Evolutionary conservation across 2,113 vertebrate species (phyloP), one percentile per base, ranked within the genome.

Genomic region (Chroicocephalus ridibundus): DNA sequence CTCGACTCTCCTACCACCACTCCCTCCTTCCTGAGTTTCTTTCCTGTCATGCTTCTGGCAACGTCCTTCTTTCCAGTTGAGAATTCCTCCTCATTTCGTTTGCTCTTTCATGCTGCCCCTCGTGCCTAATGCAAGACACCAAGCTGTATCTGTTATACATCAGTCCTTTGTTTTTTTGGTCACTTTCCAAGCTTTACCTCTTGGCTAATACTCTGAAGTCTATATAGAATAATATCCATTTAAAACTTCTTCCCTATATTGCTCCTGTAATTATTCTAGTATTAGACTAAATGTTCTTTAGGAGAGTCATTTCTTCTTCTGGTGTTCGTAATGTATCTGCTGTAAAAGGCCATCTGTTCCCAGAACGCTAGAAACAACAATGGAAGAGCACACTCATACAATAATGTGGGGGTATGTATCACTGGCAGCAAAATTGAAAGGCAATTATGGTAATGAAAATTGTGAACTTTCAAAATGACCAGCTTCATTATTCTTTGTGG

Each of bases 311-410:
- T 96, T 95, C 95, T 96, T 93, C 75, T 90, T 77, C 75, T 94
- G 68, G 29, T 74, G 44, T 86, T 93, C 92, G 66, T 88, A 92
- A 96, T 68, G n/a, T 81, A 93, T 77, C 46, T 93, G 60, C 93
- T 93, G 85, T 83, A 90, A 95, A 95, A 90, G 82, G 68, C 90
- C 88, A 91, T 92, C 80, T 94, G 86, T 91, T 96, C 69, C 90
- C 88, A 92, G 86, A 95, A 81, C 80, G 76, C 88, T 71, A 86
- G 92, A 92, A 95, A 93, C 38, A 96, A 93, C 90, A 96, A 71
- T 89, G 69, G 90, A 90, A 95, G 90, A 83, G 72, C 55, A 89
- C 42, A 71, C 65, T 93, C 74, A 65, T 34, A 82, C 66, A 89
- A 32, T 93, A 85, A 93, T 1, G 4, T 68, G 66, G 86, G 61